A percentile compares a stretch with the other conserved stretches of the same genome.
These are phyloP conservation scores for Pseudococcus longispinus DNA, from an alignment of 2,888 invertebrate genomes.

Conservation along the genomic window DNA sequence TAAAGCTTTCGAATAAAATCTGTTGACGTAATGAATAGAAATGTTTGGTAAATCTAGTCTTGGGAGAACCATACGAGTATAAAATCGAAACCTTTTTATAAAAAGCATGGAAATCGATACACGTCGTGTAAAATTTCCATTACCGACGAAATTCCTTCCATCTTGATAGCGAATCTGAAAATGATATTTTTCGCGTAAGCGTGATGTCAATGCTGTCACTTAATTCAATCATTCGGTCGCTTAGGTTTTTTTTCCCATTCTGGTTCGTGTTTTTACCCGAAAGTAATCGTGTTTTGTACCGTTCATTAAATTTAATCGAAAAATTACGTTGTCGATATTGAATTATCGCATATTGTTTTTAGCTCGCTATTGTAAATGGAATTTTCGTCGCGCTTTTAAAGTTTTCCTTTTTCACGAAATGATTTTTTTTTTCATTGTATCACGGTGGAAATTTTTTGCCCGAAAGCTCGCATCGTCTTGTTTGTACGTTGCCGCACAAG, in stretches of 20 bases:
- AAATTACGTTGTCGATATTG: slow-evolving; percentile 7
- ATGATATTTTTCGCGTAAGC: neutral
- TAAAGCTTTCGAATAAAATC: neutral
- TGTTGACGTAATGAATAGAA: neutral
- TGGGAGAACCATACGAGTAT: neutral
- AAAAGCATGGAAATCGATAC: neutral
- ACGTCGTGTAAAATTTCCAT: neutral
- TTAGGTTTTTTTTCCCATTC: neutral
- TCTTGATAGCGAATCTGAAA: neutral
- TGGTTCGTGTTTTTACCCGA: neutral
- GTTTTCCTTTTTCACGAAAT: neutral
- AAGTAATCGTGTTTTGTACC: slow-evolving; percentile 15
- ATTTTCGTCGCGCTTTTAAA: neutral
- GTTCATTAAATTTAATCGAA: slow-evolving; percentile 15
- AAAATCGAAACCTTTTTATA: neutral
- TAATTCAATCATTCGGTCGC: slow-evolving; percentile 1
- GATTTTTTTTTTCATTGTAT: neutral
- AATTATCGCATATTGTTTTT: slow-evolving; percentile 22
- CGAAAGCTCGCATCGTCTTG: neutral
- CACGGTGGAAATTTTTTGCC: neutral
- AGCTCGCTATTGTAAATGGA: neutral
- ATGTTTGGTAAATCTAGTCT: neutral
- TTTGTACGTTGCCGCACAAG: neutral
- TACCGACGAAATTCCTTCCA: neutral
- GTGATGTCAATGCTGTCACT: neutral